phyloP scores from a whole-genome alignment of 2,113 vertebrate species.

The Dunckerocampus dactyliophorus region DNA sequence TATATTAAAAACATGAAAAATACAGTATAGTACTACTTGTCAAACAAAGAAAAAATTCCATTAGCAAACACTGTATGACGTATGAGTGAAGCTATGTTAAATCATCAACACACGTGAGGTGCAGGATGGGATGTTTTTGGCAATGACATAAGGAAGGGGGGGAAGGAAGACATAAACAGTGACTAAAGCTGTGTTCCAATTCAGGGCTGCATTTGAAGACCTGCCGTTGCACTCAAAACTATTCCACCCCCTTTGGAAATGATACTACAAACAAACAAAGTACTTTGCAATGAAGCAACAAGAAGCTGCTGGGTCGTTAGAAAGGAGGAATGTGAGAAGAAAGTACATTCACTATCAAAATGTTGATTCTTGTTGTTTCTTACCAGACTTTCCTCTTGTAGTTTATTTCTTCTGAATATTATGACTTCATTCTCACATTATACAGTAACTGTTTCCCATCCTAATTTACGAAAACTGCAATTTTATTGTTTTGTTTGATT shows the following conservation, averaged over 20 bases:
- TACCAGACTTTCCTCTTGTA: too few species aligned
- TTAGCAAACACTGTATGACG: not conserved
- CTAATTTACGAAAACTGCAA: too few species aligned
- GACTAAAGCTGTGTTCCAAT: not conserved
- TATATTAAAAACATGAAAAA: not conserved
- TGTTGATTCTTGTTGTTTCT: too few species aligned
- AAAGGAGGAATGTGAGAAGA: too few species aligned
- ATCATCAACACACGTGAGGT: not conserved
- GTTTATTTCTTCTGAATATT: too few species aligned
- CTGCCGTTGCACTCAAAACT: not conserved
- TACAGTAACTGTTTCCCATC: too few species aligned
- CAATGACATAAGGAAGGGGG: conserved; percentile 14
- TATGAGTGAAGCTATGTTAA: not conserved
- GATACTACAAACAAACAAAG: not conserved
- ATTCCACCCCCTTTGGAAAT: not conserved
- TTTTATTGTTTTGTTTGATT: too few species aligned
- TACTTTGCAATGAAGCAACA: too few species aligned
- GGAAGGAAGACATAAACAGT: not conserved
- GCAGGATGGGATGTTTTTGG: conserved; percentile 18
- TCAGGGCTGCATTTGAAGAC: not conserved
- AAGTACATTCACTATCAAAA: too few species aligned
- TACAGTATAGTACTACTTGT: not conserved
- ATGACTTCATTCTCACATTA: too few species aligned
- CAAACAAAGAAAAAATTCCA: not conserved
- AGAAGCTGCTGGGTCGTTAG: too few species aligned